Evolutionary conservation across 2,797 vertebrate species (phyloP), one percentile per base, ranked within the genome.

Genomic region (Meda fulgida): DNA sequence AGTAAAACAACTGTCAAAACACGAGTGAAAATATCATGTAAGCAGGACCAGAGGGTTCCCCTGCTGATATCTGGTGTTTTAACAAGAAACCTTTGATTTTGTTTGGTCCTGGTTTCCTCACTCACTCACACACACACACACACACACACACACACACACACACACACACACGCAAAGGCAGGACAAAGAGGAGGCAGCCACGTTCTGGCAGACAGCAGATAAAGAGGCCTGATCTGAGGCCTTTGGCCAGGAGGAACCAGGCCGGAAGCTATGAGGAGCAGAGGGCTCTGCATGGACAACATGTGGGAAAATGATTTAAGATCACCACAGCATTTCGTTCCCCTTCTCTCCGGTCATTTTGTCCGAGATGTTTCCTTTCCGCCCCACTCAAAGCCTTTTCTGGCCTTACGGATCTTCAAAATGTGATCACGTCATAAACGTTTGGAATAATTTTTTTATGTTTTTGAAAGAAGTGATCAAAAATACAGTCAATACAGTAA

Each of bases 1-100:
- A 87, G 80, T 86, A 87, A 72, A 5, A 31, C 67, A 78, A 78
- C 58, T 87, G 83, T 81, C 81, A 86, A 84, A 85, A 84, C 76
- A 80, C 34, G 63, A 4, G 34, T 69, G 48, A 84, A 78, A 31
- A 55, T 55, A 84, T 77, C 81, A 36, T 7, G 21, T 75, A 40
- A 75, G 43, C 13, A 11, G 60, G 72, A 55, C 48, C 53, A 36
- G 23, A 48, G 34, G 46, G 51, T 34, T 60, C 10, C 65, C 65
- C 66, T 55, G 29, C 48, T 84, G 65, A 78, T 70, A 84, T 58
- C 36, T 69, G 19, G 51, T 78, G 83, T 69, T 70, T 80, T 80
- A 29, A 79, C 58, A 60, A 38, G 19, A 71, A 71, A 71, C 31
- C 31, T 70, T 63, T 48, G 67, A 72, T 80, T 79, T 71, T 4